Evolutionary conservation across 2,797 vertebrate genomes (phyloP), one percentile per base, ranked within the genome.

Genomic region (Otolemur crassicaudatus): DNA sequence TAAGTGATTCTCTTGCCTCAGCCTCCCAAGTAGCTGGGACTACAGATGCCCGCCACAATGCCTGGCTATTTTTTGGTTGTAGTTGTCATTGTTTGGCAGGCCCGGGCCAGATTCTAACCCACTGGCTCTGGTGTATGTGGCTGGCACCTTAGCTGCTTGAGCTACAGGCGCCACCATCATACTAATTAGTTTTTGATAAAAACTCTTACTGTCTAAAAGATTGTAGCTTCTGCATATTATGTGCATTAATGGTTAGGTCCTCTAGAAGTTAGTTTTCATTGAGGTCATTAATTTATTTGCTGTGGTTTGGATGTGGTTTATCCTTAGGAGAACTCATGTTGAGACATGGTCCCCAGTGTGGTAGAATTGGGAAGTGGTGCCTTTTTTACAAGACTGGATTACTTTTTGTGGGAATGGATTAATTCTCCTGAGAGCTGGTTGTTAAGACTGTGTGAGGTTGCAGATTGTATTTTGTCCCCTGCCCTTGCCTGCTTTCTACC

Each of bases 181-280:
- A 40, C 5, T 40, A 40, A 40, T 13, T 53, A 20, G 23, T 91
- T 96, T 77, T 40, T 65, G 56, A 65, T n/a, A 83, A 20, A 92
- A 92, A 49, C 63, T 31, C 56, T 91, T 82, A n/a, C 25, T 87
- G 87, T 73, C 60, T 96, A 49, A 94, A 91, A 69, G 31, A 87
- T 67, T 80, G 25, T 82, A 67, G 40, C 83, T 94, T 94, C 60
- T 92, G n/a, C 31, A 31, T 90, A 75, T 75, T 37, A 49, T 63
- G 25, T 87, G 43, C 31, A 69, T 94, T 91, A 73, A 65, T 83
- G 70, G 19, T 85, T 25, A 84, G 96, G 65, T 94, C 31, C 11
- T 92, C 46, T 82, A 65, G 31, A 69, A 90, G 31, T 92, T 72
- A 43, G 22, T 91, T 95, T 92, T 27, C 46, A 90, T 53, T 37